Conservation (phyloP, 2,113 vertebrate species). For the Galbula dea region DNA sequence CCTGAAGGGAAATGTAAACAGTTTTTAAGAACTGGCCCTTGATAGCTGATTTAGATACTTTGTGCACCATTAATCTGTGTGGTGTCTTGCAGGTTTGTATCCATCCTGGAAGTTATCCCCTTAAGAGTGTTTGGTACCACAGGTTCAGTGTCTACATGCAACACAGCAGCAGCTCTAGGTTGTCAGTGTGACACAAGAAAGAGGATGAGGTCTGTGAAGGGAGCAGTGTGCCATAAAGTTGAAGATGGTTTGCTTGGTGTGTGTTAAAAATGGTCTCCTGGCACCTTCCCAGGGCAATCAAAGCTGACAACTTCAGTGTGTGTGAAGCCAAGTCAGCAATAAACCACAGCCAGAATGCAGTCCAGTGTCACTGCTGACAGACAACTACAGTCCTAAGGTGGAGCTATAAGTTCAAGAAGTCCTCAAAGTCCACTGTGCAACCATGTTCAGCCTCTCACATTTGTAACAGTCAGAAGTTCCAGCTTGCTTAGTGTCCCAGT, state of each 20-base stretch:
- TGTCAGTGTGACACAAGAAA: background rate
- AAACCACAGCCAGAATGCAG: background rate
- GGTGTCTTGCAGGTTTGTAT: background rate
- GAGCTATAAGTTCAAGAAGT: background rate
- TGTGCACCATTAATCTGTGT: background rate
- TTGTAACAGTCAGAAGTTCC: background rate
- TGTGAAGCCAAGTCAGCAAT: background rate
- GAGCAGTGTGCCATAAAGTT: background rate
- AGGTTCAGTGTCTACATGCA: fast-evolving
- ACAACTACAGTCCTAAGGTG: fast-evolving
- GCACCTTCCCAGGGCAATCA: background rate
- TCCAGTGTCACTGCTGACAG: background rate
- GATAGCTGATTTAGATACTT: background rate
- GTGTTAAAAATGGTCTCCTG: background rate
- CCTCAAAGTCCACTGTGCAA: fast-evolving
- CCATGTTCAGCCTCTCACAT: background rate
- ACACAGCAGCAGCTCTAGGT: background rate
- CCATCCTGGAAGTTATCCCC: background rate
- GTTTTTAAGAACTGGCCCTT: background rate
- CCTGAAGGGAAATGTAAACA: background rate
- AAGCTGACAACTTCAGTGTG: background rate
- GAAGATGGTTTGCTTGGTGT: background rate
- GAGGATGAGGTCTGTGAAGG: background rate
- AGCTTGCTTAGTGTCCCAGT: background rate
- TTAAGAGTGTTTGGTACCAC: background rate